These are phyloP conservation scores for Porites australiensis DNA, from an alignment of 64 coral and sea anemone genomes.

Conservation along the genomic window DNA sequence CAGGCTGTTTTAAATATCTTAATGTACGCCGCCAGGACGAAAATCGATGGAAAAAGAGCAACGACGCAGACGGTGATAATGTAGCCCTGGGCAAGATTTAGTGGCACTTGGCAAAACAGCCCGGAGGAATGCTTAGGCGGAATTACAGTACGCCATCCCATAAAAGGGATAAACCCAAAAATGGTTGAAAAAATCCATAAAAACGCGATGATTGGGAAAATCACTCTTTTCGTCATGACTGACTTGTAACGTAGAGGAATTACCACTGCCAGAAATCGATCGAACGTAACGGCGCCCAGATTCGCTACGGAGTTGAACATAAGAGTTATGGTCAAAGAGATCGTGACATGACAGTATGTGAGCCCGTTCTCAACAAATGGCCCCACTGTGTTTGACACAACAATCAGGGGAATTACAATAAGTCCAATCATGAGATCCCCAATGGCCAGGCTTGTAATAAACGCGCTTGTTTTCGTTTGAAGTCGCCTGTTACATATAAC, in stretches of 20 bases:
- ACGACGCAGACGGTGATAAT: constrained; percentile 79
- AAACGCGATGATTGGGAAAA: constrained; percentile 75
- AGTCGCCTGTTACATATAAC: constrained; percentile 81
- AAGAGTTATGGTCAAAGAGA: constrained; percentile 81
- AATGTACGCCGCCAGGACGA: constrained; percentile 89
- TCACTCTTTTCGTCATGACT: constrained; percentile 83
- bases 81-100: constrained; percentile 79
- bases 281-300: constrained; percentile 82
- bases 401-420: constrained; percentile 81
- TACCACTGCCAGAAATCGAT: constrained; percentile 91
- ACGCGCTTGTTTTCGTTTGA: constrained; percentile 90
- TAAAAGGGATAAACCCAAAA: constrained; percentile 94
- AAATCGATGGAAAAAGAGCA: constrained; percentile 72
- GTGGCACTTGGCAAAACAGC: constrained; percentile 94
- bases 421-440: constrained; percentile 89
- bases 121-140: not conserved
- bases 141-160: constrained; percentile 82
- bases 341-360: constrained; percentile 80
- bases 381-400: constrained; percentile 83
- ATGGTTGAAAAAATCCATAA: constrained; percentile 84
- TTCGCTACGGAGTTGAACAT: constrained; percentile 93
- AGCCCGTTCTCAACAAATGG: constrained; percentile 63
- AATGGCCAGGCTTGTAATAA: constrained; percentile 87
- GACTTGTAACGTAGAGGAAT: constrained; percentile 83
- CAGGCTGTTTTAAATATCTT: constrained; percentile 90